A percentile compares a stretch with the other conserved stretches of the same genome.
Conservation (phyloP, 2,113 vertebrate species). For the Pantherophis guttatus region DNA sequence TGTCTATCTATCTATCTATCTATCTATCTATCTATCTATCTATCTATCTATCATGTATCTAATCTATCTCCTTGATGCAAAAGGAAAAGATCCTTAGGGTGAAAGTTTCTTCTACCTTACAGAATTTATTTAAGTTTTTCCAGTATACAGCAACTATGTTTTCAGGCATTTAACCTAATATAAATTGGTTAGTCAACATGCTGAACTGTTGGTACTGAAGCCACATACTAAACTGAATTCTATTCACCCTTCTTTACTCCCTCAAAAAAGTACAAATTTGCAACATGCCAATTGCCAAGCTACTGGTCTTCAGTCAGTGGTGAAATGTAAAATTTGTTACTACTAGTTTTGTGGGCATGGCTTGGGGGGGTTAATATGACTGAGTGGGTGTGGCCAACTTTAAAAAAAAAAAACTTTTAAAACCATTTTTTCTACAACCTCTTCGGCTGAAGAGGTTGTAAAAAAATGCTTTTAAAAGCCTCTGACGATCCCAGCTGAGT, state of each 20-base stretch:
- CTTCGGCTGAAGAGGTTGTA: no score
- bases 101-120: not conserved
- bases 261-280: not conserved
- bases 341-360: no score
- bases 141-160: not conserved
- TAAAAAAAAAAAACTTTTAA: no score
- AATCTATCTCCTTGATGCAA: not conserved
- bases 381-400: no score
- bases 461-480: no score
- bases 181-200: not conserved
- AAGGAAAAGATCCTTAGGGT: not conserved
- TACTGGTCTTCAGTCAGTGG: not conserved
- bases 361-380: no score
- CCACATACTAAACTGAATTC: not conserved
- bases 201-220: not conserved
- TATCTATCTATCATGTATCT: not conserved
- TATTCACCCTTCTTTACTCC: not conserved
- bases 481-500: no score
- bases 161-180: not conserved
- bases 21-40: no score
- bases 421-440: no score
- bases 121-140: not conserved
- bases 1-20: no score
- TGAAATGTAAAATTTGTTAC: no score
- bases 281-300: not conserved